These are phyloP conservation scores for Drosophila dives DNA, from an alignment of 2,888 invertebrate genomes.

Conservation along the genomic window DNA sequence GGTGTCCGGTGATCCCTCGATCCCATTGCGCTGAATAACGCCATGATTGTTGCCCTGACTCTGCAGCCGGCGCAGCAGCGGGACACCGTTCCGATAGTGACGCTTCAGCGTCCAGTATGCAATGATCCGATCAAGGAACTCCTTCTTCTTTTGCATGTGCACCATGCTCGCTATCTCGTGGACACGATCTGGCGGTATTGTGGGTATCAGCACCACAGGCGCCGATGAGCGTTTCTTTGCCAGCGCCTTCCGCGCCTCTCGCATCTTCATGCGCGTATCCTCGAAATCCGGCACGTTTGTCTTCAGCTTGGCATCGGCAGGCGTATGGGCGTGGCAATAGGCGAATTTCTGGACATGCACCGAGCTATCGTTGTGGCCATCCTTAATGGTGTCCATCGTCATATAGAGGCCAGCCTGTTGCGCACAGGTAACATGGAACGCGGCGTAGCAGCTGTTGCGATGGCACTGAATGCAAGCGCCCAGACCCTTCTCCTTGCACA, in stretches of 20 bases:
- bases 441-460: constrained; percentile 97
- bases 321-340: constrained; percentile 96
- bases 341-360: constrained; percentile 97
- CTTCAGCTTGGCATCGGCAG: constrained; percentile 83
- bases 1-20: constrained; percentile 88
- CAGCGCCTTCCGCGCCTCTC: constrained; percentile 93
- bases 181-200: constrained; percentile 94
- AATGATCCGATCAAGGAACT: constrained; percentile 94
- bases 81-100: constrained; percentile 97
- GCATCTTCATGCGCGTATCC: constrained; percentile 92
- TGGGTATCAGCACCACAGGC: constrained; percentile 96
- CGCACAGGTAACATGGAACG: constrained; percentile 99
- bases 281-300: constrained; percentile 86
- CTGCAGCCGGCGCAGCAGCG: constrained; percentile 93
- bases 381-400: constrained; percentile 97
- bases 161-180: constrained; percentile 94
- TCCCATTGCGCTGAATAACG: constrained; percentile 86
- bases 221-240: constrained; percentile 95
- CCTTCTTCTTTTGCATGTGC: constrained; percentile 90
- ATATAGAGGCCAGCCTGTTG: constrained; percentile 97
- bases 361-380: constrained; percentile 87
- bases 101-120: constrained; percentile 99
- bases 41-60: constrained; percentile 86
- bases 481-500: constrained; percentile 96
- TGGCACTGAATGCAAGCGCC: constrained; percentile 99